phyloP scores from a whole-genome alignment of 2,113 vertebrate species.

The Corydoras maculifer region DNA sequence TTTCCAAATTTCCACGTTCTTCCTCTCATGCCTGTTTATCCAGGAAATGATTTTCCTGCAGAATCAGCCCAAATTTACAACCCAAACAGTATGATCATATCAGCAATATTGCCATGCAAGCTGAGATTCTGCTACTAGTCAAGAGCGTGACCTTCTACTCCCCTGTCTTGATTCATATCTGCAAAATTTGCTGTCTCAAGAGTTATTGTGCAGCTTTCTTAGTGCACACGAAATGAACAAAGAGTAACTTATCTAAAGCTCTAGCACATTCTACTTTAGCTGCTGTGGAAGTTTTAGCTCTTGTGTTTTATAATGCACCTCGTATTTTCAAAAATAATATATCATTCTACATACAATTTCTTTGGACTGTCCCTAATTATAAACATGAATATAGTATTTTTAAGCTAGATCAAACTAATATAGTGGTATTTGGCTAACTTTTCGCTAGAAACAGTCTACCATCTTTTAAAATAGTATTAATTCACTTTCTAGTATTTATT shows the following conservation, averaged over 20 bases:
- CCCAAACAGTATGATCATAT: slow-evolving; percentile 21
- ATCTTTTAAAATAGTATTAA: no score
- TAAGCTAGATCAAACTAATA: no score
- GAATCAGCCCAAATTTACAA: slow-evolving; percentile 5
- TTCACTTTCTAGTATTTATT: no score
- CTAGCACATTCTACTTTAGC: no score
- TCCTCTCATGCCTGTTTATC: not conserved
- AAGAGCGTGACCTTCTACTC: slow-evolving; percentile 1
- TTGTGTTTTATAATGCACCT: no score
- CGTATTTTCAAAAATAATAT: no score
- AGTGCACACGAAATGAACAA: not conserved
- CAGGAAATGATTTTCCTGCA: slow-evolving; percentile 5
- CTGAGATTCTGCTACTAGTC: not conserved
- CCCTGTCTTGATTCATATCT: slow-evolving; percentile 7
- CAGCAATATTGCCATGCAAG: slow-evolving; percentile 16
- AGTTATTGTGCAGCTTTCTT: not conserved
- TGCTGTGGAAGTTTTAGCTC: no score
- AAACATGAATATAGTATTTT: no score
- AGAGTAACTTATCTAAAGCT: not conserved
- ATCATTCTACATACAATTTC: no score
- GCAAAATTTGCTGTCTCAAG: not conserved
- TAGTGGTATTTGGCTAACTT: no score
- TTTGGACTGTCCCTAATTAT: no score
- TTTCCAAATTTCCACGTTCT: slow-evolving; percentile 2
- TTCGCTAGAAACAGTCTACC: no score